Evolutionary conservation across 2,888 invertebrate species (phyloP), one percentile per base, ranked within the genome.

Genomic region (Metalampra italica): DNA sequence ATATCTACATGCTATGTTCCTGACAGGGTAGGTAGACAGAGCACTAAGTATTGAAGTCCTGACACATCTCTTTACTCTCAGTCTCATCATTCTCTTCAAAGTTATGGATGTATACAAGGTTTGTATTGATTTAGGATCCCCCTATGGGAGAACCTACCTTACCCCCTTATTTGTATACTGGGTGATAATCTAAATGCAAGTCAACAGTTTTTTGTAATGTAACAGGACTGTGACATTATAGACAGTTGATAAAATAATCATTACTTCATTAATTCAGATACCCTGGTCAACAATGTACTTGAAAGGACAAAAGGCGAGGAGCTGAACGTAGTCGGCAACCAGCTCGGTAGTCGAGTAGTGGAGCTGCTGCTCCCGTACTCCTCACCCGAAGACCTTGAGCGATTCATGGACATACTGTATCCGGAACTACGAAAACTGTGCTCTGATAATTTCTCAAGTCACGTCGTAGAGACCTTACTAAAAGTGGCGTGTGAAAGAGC

Each of bases 391-490:
- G 90, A 91, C 48, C 72, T 96, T 12, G 90, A 93, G 54, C 85
- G 92, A 4, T 94, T 92, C 63, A 91, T 93, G 12, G 83, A 89
- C 3, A 90, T 91, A 0, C 91, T 96, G 45, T 87, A 90, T 11
- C 90, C 92, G 0, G 92, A 93, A 43, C 76, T 96, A 29, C 90
- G 97, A 29, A 92, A 91, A 7, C 78, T 95, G 7, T 94, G 94
- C 57, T 92, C 92, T 0, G 95, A 97, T 68, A 91, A 92, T 54
- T 96, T 93, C 76, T 94, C 94, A 0, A 95, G 95, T 50, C 95
- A 96, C 68, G 94, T 97, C 1, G 68, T 96, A 0, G 93, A 97
- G 66, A 93, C 93, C 40, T 77, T 96, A 52, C 72, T 95, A 7
- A 75, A 67, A 52, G 87, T 92, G 9, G 87, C 91, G 7, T 91